Conservation (phyloP, 2,797 vertebrate genomes). For the Fistularia tabacaria region DNA sequence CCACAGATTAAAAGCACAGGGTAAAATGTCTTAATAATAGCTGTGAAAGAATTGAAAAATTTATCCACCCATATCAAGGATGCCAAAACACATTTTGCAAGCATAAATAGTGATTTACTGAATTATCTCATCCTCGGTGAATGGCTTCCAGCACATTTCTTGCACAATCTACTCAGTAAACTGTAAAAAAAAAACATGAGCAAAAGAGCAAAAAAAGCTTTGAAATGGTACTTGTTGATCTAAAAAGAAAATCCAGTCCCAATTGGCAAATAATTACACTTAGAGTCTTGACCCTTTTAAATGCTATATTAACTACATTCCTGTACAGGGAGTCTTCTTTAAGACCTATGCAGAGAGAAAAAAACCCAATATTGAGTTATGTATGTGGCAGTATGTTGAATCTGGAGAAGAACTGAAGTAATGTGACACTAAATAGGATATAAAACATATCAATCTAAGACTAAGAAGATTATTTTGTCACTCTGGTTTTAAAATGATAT, state of each 20-base stretch:
- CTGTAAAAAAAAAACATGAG: slow-evolving; percentile 20
- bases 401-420: slow-evolving; percentile 5
- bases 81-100: slow-evolving; percentile 1
- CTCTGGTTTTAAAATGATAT: slow-evolving; percentile 32
- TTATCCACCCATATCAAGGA: too few relatives aligned
- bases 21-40: too few relatives aligned
- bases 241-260: too few relatives aligned
- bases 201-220: slow-evolving; percentile 9
- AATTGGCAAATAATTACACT: too few relatives aligned
- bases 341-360: not conserved
- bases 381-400: not conserved
- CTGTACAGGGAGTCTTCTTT: not conserved
- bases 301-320: slow-evolving; percentile 7
- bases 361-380: too few relatives aligned
- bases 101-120: not conserved
- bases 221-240: slow-evolving; percentile 3
- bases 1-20: too few relatives aligned
- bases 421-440: slow-evolving; percentile 23
- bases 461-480: slow-evolving; percentile 32
- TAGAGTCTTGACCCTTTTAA: not conserved
- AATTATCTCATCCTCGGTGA: too few relatives aligned
- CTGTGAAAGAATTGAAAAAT: too few relatives aligned
- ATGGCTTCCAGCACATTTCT: too few relatives aligned
- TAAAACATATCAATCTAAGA: slow-evolving; percentile 26
- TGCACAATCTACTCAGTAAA: slow-evolving; percentile 4